Conservation (phyloP, 2,888 invertebrate genomes). For the Julus scandinavius region DNA sequence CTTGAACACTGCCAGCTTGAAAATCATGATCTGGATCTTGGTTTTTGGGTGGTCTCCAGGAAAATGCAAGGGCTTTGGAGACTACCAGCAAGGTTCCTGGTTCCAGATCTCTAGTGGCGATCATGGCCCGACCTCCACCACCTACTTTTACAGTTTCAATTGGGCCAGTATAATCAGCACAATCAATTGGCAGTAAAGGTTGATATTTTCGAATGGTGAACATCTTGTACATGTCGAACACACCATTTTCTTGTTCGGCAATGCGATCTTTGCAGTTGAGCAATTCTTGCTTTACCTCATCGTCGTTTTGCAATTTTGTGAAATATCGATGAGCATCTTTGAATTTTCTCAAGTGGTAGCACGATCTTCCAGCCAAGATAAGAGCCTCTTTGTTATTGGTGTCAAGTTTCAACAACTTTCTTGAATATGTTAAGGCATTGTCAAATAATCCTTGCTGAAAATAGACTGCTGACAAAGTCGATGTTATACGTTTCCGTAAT, state of each 20-base stretch:
- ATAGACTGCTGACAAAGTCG: not conserved
- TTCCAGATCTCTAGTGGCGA: slow-evolving; percentile 9
- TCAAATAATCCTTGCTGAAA: not conserved
- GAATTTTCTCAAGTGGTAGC: not conserved
- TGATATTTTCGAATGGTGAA: not conserved
- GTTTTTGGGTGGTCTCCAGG: not conserved
- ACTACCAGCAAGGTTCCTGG: not conserved
- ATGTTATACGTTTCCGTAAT: not conserved
- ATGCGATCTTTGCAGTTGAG: not conserved
- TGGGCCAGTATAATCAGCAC: slow-evolving; percentile 40
- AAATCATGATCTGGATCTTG: too few relatives aligned
- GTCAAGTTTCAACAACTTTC: not conserved
- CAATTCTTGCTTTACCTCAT: not conserved
- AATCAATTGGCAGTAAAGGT: not conserved
- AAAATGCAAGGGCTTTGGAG: not conserved
- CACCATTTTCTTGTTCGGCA: not conserved
- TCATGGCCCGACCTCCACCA: not conserved
- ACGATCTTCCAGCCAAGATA: not conserved
- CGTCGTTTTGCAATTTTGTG: not conserved
- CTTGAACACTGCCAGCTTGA: not conserved
- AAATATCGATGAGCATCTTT: not conserved
- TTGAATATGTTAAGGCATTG: not conserved
- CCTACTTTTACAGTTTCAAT: not conserved
- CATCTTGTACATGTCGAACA: not conserved
- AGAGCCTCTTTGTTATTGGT: not conserved